A percentile compares a stretch with the other conserved stretches of the same genome.
phyloP scores from a whole-genome alignment of 2,888 invertebrate genomes.

The Eupithecia vulgata region DNA sequence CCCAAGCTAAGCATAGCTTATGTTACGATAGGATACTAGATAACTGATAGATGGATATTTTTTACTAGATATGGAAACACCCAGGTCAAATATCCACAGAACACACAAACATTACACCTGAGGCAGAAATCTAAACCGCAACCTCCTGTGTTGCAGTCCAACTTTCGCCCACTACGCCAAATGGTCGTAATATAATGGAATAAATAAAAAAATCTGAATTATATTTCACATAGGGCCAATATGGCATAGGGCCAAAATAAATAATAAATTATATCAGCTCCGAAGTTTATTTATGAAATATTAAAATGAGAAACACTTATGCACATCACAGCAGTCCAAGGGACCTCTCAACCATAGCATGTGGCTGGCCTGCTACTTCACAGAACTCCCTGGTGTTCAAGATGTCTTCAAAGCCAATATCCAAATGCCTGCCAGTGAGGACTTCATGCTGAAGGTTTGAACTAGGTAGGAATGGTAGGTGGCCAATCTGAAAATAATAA shows the following conservation, averaged over 20 bases:
- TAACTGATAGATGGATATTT: neutral
- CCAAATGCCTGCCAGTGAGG: slow-evolving; percentile 88
- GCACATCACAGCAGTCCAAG: slow-evolving; percentile 83
- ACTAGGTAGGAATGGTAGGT: slow-evolving; percentile 88
- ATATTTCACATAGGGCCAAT: neutral
- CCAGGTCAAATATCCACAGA: neutral
- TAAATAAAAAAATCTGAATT: neutral
- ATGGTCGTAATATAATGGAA: neutral
- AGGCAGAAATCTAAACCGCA: no score
- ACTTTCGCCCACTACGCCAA: neutral
- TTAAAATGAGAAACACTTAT: slow-evolving; percentile 41
- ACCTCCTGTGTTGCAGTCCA: neutral
- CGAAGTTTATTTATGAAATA: slow-evolving; percentile 30
- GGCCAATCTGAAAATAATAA: slow-evolving; percentile 70
- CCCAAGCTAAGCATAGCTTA: neutral
- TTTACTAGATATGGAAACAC: neutral
- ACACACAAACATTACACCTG: no score
- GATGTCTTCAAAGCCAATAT: slow-evolving; percentile 91
- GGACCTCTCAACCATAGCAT: slow-evolving; percentile 91
- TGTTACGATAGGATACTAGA: neutral
- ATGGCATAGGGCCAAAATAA: neutral
- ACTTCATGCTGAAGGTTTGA: slow-evolving; percentile 89
- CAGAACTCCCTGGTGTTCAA: slow-evolving; percentile 88
- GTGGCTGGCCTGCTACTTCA: slow-evolving; percentile 91
- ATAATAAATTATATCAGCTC: neutral